Base-by-base conservation (phyloP, 2,888 invertebrate genomes). In the Nowickia ferox region DNA sequence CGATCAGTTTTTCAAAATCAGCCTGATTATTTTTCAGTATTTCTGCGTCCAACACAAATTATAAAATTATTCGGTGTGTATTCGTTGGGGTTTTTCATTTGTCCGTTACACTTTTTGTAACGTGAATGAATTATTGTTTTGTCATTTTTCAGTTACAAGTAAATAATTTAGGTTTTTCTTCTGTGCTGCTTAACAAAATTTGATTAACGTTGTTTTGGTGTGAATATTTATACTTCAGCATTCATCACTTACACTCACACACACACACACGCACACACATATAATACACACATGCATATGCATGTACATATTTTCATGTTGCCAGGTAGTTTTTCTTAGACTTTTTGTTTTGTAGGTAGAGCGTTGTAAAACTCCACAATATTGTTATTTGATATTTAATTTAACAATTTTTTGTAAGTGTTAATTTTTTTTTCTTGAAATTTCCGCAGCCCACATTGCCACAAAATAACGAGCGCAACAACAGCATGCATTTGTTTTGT, bases 401-500 rank as follows among this genome's bases (percentile, higher is more conserved):
- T 82, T 76, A 63, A 59, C 42, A 30, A 55, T 71, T 59, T 68
- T 61, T 17, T 57, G 51, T 65, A 15, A 15, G 2, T 30, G 30
- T 30, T 30, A 5, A 30, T 63, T 71, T 55, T 66, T 2, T 48
- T 51, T 84, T 79, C 75, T 79, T 46, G 11, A 17, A 79, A 79
- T 83, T 86, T 83, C 85, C 85, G 82, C 85, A 83, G 69, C 85
- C 85, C 83, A 86, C 85, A 75, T 78, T 71, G 72, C 53, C 57
- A 65, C 74, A 68, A 68, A 74, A 51, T 69, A 53, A 69, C 61
- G 66, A 30, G 59, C 40, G 42, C 69, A 69, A 71, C 30, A 30
- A 30, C 30, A 30, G 30, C 30, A 30, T 30, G 30, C 30, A 71
- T 13, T 53, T 42, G 22, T 68, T 68, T 13, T 48, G 22, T 9